Base-by-base conservation (phyloP, 2,888 invertebrate genomes). In the Physocephala rufipes region DNA sequence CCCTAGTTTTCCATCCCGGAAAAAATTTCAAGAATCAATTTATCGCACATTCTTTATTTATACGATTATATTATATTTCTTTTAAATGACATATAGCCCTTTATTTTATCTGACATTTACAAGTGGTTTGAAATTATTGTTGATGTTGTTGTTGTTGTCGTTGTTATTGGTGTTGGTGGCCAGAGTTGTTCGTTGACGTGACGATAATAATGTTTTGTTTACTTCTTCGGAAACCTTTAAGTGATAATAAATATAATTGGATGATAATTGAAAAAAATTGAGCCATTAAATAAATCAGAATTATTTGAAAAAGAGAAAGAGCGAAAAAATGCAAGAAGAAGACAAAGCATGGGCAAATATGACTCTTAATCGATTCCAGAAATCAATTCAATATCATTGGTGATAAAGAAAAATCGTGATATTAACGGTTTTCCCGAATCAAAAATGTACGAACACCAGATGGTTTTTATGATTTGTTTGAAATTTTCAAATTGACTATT, bases 51-150 rank as follows among this genome's bases (percentile, higher is more conserved):
- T 36, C 9, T 36, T 4, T 36, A 9, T 58, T 28, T 24, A 26
- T 58, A n/a, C n/a, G n/a, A n/a, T n/a, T n/a, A n/a, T n/a, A n/a
- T 58, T 58, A 28, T 21, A 24, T 2, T 16, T 24, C 28, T 58
- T 58, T 24, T 19, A 12, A 1, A 21, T 55, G 19, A 16, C 47
- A 16, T 36, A 21, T 16, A 43, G 21, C 43, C 16, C 13, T 9
- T 63, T 47, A n/a, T 61, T n/a, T 45, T 47, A 19, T n/a, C 58
- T 55, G 58, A 58, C 69, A 73, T 61, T 74, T 58, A 28, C 61
- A 70, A 68, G 75, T 72, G 75, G 71, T 69, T 74, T 70, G 59
- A 74, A 74, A 67, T 43, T 49, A 26, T 69, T 74, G 63, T 43
- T 47, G 53, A 65, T 65, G 59, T 21, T 58, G n/a, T 68, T 58